A percentile compares a stretch with the other conserved stretches of the same genome.
phyloP scores from a whole-genome alignment of 2,888 invertebrate species.

The Ophion ventricosus region DNA sequence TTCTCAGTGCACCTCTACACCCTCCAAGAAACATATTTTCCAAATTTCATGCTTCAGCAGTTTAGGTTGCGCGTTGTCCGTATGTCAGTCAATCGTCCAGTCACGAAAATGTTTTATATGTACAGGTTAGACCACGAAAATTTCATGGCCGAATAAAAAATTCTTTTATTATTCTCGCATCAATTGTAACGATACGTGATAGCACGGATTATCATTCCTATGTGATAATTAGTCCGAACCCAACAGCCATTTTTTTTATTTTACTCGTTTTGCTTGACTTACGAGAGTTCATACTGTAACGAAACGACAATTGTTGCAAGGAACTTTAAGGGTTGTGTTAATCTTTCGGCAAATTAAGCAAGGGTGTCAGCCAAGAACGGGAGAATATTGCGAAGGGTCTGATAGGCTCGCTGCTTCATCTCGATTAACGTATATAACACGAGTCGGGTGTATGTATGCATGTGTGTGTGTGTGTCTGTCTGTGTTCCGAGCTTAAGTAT shows the following conservation, averaged over 20 bases:
- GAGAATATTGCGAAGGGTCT: slow-evolving; percentile 9
- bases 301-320: slow-evolving; percentile 4
- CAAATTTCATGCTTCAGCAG: too few relatives aligned
- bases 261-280: not conserved
- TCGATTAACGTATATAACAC: slow-evolving; percentile 31
- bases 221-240: not conserved
- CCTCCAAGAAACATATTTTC: too few relatives aligned
- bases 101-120: too few relatives aligned
- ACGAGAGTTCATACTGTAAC: not conserved
- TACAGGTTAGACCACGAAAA: too few relatives aligned
- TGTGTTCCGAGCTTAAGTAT: not conserved
- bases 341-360: slow-evolving; percentile 20
- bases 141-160: not conserved
- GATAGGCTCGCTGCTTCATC: slow-evolving; percentile 19
- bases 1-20: too few relatives aligned
- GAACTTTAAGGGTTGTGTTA: not conserved
- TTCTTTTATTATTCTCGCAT: not conserved
- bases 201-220: not conserved
- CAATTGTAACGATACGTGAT: not conserved
- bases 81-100: too few relatives aligned
- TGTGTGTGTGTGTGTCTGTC: not conserved
- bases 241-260: not conserved
- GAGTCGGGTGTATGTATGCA: not conserved
- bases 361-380: not conserved
- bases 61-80: too few relatives aligned